A percentile compares a stretch with the other conserved stretches of the same genome.
These are phyloP conservation scores for Rhinoderma darwinii DNA, from an alignment of 2,113 vertebrate species.

Conservation along the genomic window DNA sequence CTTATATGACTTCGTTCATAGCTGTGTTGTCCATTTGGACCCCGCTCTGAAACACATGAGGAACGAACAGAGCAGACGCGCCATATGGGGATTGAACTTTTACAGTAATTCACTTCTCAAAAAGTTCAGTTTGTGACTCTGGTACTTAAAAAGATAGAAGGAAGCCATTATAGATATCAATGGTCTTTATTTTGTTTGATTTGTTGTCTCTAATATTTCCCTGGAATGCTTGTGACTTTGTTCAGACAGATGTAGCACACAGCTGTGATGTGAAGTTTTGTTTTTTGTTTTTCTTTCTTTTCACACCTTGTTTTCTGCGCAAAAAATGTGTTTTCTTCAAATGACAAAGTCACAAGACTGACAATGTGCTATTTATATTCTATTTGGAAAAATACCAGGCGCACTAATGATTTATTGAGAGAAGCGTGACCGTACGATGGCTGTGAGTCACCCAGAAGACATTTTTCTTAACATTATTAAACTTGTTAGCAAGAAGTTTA, in stretches of 20 bases:
- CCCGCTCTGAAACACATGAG: too few species aligned
- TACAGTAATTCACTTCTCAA: too few species aligned
- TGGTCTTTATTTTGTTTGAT: background rate
- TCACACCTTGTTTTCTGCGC: background rate
- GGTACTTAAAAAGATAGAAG: background rate
- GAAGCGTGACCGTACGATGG: conserved; percentile 6
- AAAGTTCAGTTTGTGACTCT: background rate
- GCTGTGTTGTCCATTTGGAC: too few species aligned
- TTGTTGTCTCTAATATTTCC: background rate
- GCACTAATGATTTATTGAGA: background rate
- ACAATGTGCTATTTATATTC: conserved; percentile 29
- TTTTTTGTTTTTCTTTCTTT: conserved; percentile 23
- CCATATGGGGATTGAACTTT: background rate
- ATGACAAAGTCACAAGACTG: conserved; percentile 12
- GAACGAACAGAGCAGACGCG: too few species aligned
- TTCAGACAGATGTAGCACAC: background rate
- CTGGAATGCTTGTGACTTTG: background rate
- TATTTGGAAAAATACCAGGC: background rate
- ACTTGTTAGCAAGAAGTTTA: background rate
- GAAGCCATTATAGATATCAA: background rate
- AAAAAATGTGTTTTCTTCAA: conserved; percentile 18
- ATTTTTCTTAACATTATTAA: background rate
- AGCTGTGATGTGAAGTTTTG: background rate
- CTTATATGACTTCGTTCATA: too few species aligned
- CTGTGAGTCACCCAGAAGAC: background rate